phyloP scores from a whole-genome alignment of 2,888 invertebrate species.

The Rambutsinella grinnellia region DNA sequence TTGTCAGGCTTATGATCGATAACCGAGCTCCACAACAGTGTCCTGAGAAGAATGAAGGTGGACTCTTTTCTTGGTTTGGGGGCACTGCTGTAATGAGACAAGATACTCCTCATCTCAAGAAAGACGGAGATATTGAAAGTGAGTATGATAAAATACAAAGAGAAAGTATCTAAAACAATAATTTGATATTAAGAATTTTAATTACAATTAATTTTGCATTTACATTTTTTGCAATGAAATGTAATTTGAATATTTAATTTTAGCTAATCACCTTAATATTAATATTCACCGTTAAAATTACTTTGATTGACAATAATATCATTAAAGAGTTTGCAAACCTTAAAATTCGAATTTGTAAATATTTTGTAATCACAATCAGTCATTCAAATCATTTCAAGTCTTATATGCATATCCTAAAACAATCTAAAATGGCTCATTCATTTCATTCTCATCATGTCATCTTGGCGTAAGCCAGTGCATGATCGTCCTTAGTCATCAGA shows the following conservation, averaged over 20 bases:
- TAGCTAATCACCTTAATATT: neutral
- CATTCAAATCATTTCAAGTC: neutral
- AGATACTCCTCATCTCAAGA: neutral
- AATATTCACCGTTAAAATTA: neutral
- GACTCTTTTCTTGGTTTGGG: neutral
- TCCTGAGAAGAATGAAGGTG: neutral
- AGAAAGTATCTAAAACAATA: too few species aligned
- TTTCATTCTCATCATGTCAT: neutral
- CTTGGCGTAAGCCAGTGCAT: neutral
- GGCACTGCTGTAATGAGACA: neutral
- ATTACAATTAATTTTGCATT: neutral
- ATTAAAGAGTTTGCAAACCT: neutral
- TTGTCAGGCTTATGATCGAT: neutral
- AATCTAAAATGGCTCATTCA: neutral
- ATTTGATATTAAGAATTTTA: neutral
- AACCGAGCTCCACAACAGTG: neutral
- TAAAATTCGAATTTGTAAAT: neutral
- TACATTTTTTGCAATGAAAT: neutral
- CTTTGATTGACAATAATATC: neutral
- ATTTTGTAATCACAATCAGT: neutral
- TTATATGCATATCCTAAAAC: neutral
- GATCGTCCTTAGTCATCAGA: slow-evolving; percentile 15
- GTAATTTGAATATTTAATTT: neutral
- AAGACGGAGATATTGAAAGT: neutral
- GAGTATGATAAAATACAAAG: too few species aligned